Base-by-base conservation (phyloP, 2,888 invertebrate species). In the Meghimatium bilineatum region DNA sequence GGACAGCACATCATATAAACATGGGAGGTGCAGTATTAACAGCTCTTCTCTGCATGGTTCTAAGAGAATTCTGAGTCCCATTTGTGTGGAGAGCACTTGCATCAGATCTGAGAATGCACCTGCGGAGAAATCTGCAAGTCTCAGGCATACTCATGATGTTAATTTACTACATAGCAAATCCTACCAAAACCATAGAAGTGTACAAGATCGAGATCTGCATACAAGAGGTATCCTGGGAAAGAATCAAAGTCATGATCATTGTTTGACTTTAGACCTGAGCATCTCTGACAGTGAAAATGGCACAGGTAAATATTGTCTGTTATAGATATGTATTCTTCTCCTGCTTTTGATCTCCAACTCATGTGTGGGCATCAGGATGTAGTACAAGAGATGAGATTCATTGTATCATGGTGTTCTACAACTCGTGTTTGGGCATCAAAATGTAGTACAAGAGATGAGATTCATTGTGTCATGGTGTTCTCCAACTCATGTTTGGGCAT, bases 181-280 rank as follows among this genome's bases (percentile, higher is more conserved):
- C 38, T 20, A 1, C 38, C 76, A 77, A 23, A 63, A 36, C 29
- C 76, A 77, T 2, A 60, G 38, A 29, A 34, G 3, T 5, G 60
- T 23, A 6, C 26, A 38, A 60, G 60, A 60, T 63, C 76, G 60
- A 77, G 29, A 17, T 6, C 36, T 23, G 1, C 26, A 36, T 14
- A 36, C 23, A 26, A 60, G 32, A n/a, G 26, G 36, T 2, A 77
- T 26, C 1, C 36, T 63, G 36, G 5, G 38, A 38, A 5, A 26
- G 49, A 77, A 36, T 36, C 34, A 44, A 26, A 44, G 3, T 29
- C 20, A 67, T 32, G 67, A 78, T 60, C 49, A 49, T 32, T 78
- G 66, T 32, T 44, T 78, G 17, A 78, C 66, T 32, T 36, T 78
- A 29, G 32, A 78, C 26, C 67, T 78, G 66, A 78, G 10, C 5